phyloP scores from a whole-genome alignment of 1,140 invertebrate genomes.

The Rhynchophorus ferrugineus region DNA sequence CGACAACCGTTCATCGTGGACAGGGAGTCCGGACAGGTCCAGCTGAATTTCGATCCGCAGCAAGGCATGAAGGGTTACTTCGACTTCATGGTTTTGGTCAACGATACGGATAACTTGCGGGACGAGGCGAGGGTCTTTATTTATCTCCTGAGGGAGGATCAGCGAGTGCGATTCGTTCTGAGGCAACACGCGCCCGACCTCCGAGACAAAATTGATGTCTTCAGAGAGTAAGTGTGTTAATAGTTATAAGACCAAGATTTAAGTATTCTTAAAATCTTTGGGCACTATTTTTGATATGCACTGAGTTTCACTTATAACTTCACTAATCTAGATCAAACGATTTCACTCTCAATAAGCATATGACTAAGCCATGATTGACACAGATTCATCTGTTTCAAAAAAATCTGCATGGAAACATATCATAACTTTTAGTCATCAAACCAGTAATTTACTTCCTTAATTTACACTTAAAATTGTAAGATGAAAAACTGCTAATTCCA shows the following conservation, averaged over 20 bases:
- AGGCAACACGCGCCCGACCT: slow-evolving; percentile 81
- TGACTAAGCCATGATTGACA: no score
- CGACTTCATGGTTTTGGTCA: slow-evolving; percentile 80
- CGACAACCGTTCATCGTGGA: slow-evolving; percentile 78
- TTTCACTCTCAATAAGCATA: no score
- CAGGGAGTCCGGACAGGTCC: slow-evolving; percentile 68
- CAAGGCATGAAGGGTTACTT: slow-evolving; percentile 96
- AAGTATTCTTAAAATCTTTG: no score
- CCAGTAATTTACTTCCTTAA: no score
- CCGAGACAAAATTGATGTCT: slow-evolving; percentile 66
- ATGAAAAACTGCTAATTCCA: no score
- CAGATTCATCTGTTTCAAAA: no score
- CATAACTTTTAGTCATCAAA: no score
- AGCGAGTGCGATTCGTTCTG: slow-evolving; percentile 86
- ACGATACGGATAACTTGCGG: slow-evolving; percentile 72
- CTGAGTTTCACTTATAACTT: no score
- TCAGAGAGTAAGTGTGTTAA: slow-evolving; percentile 61
- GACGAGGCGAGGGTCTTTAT: slow-evolving; percentile 80
- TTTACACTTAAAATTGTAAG: no score
- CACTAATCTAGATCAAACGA: no score
- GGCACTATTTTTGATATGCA: no score
- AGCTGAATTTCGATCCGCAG: slow-evolving; percentile 90
- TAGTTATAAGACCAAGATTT: background rate
- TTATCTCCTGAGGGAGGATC: slow-evolving; percentile 86
- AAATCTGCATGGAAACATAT: no score